Evolutionary conservation across 2,797 vertebrate species (phyloP).

Genomic region (Tympanoctomys barrerae): DNA sequence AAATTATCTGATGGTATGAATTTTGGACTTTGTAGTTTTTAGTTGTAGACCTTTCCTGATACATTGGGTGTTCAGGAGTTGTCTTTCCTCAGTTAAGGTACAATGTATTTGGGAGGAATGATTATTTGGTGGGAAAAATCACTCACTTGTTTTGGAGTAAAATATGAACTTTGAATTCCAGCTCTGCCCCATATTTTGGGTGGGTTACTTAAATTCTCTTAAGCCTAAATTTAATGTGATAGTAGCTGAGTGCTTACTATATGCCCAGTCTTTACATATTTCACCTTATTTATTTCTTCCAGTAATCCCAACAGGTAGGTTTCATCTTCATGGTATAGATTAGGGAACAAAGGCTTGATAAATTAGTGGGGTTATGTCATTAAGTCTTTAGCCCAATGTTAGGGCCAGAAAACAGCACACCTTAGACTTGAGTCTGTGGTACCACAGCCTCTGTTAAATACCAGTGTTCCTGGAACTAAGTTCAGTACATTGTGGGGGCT

Average conservation of each 20-base stretch:
- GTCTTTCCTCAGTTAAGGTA: background rate
- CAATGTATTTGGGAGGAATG: background rate
- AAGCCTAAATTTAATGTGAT: background rate
- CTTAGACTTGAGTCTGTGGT: background rate
- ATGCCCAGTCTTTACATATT: background rate
- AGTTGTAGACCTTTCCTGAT: conserved; percentile 12
- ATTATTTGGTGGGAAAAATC: background rate
- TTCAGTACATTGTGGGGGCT: background rate
- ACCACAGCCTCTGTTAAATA: background rate
- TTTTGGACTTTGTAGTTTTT: conserved; percentile 59
- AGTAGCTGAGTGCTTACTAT: background rate
- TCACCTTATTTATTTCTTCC: background rate
- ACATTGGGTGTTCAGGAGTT: background rate
- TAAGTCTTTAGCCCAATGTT: background rate
- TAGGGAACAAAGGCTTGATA: background rate
- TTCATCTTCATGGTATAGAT: background rate
- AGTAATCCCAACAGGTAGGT: background rate
- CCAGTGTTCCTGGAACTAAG: background rate
- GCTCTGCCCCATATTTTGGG: background rate
- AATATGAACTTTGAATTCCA: conserved; percentile 13
- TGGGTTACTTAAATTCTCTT: background rate
- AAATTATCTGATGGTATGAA: background rate
- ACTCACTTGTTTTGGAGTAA: conserved; percentile 3
- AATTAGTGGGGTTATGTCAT: conserved; percentile 29
- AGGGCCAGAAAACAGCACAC: background rate